phyloP scores from a whole-genome alignment of 2,888 invertebrate genomes.

The Neoscelio sp. region DNA sequence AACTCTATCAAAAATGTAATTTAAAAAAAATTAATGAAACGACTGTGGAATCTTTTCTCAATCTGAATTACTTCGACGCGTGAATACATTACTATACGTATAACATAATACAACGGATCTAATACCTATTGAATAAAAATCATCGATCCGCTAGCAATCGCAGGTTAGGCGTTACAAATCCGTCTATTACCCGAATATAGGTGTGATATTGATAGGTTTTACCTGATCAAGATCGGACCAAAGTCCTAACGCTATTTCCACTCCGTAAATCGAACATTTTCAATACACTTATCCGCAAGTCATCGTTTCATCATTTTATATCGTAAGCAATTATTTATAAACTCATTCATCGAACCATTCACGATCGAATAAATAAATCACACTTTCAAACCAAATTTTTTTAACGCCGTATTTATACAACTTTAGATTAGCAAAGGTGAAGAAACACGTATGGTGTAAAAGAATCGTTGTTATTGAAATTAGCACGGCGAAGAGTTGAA shows the following conservation, averaged over 20 bases:
- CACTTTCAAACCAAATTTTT: too few relatives aligned
- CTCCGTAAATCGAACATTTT: slow-evolving; percentile 35
- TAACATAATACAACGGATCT: neutral
- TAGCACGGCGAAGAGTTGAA: too few relatives aligned
- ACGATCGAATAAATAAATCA: too few relatives aligned
- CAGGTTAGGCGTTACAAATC: slow-evolving; percentile 33
- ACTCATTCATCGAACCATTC: slow-evolving; percentile 8
- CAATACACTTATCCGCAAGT: slow-evolving; percentile 45
- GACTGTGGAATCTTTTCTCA: neutral
- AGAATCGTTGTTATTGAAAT: too few relatives aligned
- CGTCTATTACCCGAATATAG: slow-evolving; percentile 18
- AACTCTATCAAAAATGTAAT: slow-evolving; percentile 7
- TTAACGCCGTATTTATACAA: too few relatives aligned
- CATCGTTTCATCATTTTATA: slow-evolving; percentile 35
- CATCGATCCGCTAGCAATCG: slow-evolving; percentile 23
- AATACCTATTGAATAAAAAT: slow-evolving; percentile 3
- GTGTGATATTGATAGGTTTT: slow-evolving; percentile 6
- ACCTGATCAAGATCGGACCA: slow-evolving; percentile 33
- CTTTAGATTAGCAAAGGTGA: too few relatives aligned
- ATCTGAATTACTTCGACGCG: neutral
- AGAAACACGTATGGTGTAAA: too few relatives aligned
- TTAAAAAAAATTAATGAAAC: slow-evolving; percentile 23
- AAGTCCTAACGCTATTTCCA: slow-evolving; percentile 30
- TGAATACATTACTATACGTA: neutral
- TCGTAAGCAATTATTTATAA: slow-evolving; percentile 29